These are phyloP conservation scores for Antheraea assamensis DNA, from an alignment of 2,888 invertebrate species.

Conservation along the genomic window DNA sequence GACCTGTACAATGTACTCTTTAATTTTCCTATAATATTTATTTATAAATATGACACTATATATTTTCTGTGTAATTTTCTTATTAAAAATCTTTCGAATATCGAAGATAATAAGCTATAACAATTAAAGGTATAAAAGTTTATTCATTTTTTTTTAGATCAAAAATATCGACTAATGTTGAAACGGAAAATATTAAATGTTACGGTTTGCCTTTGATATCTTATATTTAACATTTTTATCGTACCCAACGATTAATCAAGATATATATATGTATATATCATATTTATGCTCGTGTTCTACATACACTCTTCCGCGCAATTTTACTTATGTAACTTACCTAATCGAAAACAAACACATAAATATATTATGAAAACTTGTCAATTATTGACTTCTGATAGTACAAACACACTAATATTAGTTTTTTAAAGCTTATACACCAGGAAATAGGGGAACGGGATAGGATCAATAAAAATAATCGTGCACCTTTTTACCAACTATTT, in stretches of 20 bases:
- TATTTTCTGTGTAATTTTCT: too few relatives aligned
- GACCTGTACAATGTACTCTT: neutral
- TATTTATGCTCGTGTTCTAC: too few relatives aligned
- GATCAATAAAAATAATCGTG: conserved; percentile 65
- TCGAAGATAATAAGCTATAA: too few relatives aligned
- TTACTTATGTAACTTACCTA: neutral
- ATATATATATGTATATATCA: too few relatives aligned
- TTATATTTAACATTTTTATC: neutral
- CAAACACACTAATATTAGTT: neutral
- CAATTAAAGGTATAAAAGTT: too few relatives aligned
- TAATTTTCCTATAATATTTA: neutral
- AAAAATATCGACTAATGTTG: neutral
- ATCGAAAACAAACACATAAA: too few relatives aligned
- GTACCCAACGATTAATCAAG: conserved; percentile 1
- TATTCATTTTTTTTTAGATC: neutral
- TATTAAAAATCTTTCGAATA: too few relatives aligned
- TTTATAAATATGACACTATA: neutral
- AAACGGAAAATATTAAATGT: neutral
- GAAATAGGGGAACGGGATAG: conserved; percentile 29
- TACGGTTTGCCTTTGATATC: neutral
- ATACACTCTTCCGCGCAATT: neutral
- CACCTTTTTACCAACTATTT: conserved; percentile 68
- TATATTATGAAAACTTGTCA: too few relatives aligned
- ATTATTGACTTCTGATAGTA: neutral
- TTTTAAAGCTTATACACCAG: conserved; percentile 12